Evolutionary conservation across 2,797 vertebrate species (phyloP), one percentile per base, ranked within the genome.

Genomic region (Rhinoraja longicauda): DNA sequence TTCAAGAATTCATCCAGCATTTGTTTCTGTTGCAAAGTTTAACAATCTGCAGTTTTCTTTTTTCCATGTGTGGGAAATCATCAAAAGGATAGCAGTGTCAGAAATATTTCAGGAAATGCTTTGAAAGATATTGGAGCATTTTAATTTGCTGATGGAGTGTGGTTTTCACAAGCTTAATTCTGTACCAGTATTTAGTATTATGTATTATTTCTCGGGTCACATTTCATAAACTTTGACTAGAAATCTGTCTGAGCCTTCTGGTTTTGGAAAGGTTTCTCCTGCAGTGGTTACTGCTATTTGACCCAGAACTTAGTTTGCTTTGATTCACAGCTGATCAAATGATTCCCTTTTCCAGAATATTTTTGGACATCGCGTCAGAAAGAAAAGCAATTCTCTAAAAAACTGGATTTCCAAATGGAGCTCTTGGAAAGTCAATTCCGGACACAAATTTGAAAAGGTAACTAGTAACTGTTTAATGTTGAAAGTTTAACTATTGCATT

Each of bases 371-470:
- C n/a, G 0, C 0, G 1, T 32, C 84, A 0, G 1, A 88, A 98
- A 94, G 97, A 97, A 39, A 97, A 95, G 94, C 96, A 97, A 93
- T 95, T 98, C 91, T 97, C 96, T 15, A 96, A 94, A 53, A 95
- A 95, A 93, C 97, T 99, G 96, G 98, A 98, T 94, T 95, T 95
- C 90, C 95, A 95, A 0, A 95, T 99, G 79, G 98, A 98, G 93
- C 95, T 97, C 21, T 93, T 99, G 93, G 98, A 99, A 93, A 96
- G 97, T 0, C 96, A 98, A 93, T 97, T 99, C 93, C 96, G 98
- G 94, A 98, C 98, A 70, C 98, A 98, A 94, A 99, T 99, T 93
- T 96, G 98, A 0, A 97, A 98, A 93, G 98, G 98, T 99, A 93
- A 73, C 70, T 75, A 1, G 32, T 62, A 67, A 88, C 36, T 67